Evolutionary conservation across 2,888 invertebrate species (phyloP).

Genomic region (Thera britannica): DNA sequence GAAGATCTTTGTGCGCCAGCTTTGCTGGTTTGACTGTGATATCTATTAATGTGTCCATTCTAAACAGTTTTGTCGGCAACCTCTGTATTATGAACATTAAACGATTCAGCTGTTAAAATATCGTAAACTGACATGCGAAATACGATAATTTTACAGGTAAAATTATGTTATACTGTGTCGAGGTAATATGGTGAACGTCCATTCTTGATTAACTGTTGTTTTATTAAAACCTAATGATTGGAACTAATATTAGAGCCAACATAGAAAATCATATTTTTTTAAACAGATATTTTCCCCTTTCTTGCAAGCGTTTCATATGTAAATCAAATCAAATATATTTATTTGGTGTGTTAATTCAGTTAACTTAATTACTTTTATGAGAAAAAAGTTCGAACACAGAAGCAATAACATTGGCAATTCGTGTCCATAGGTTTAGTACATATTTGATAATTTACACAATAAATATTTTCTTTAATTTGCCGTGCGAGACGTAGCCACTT

Average conservation of each 20-base stretch:
- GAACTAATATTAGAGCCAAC: neutral
- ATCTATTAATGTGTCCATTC: conserved; percentile 64
- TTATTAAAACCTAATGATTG: conserved; percentile 61
- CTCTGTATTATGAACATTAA: conserved; percentile 43
- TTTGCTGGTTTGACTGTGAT: conserved; percentile 32
- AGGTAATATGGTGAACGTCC: conserved; percentile 25
- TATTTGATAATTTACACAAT: too few species aligned
- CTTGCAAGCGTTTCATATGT: too few species aligned
- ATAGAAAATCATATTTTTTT: neutral
- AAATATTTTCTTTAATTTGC: too few species aligned
- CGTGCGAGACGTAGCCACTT: too few species aligned
- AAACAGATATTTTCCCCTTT: neutral
- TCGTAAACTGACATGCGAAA: conserved; percentile 60
- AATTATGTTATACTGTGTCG: conserved; percentile 43
- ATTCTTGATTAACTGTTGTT: conserved; percentile 29
- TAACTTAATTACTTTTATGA: too few species aligned
- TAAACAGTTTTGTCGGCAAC: conserved; percentile 56
- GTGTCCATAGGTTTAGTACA: too few species aligned
- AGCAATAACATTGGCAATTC: too few species aligned
- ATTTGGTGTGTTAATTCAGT: too few species aligned
- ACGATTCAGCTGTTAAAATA: conserved; percentile 54
- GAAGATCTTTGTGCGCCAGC: conserved; percentile 5
- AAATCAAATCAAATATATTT: too few species aligned
- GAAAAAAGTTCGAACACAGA: too few species aligned
- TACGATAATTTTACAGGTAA: conserved; percentile 46